phyloP scores from a whole-genome alignment of 1,140 invertebrate species.

The Atta texana region DNA sequence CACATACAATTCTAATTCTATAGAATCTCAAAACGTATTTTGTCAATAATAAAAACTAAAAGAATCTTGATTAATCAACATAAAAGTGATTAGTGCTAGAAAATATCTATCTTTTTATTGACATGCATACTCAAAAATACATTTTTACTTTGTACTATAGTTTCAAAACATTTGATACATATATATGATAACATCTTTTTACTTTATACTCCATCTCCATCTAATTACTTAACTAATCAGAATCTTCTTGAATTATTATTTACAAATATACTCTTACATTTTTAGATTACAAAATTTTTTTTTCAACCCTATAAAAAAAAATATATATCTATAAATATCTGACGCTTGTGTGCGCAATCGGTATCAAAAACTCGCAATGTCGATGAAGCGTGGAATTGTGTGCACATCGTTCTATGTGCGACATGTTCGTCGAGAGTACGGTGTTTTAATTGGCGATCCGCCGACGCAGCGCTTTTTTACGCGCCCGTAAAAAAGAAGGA shows the following conservation, averaged over 20 bases:
- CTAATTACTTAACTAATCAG: neutral
- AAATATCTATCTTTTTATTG: neutral
- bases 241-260: neutral
- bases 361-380: slow-evolving; percentile 64
- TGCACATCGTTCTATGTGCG: slow-evolving; percentile 48
- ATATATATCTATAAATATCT: no score
- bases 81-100: neutral
- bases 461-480: slow-evolving; percentile 65
- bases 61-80: neutral
- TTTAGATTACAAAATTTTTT: neutral
- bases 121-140: neutral
- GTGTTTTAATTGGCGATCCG: slow-evolving; percentile 73
- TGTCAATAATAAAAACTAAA: neutral
- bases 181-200: neutral
- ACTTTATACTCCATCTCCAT: neutral
- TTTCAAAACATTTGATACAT: neutral
- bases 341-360: neutral
- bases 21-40: neutral
- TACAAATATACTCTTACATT: neutral
- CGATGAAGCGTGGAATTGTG: slow-evolving; percentile 70
- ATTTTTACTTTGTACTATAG: neutral
- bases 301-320: neutral
- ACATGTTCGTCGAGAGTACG: slow-evolving; percentile 57
- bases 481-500: slow-evolving; percentile 10
- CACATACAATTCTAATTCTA: neutral